Base-by-base conservation (phyloP, 2,888 invertebrate genomes). In the Orgyia antiqua region DNA sequence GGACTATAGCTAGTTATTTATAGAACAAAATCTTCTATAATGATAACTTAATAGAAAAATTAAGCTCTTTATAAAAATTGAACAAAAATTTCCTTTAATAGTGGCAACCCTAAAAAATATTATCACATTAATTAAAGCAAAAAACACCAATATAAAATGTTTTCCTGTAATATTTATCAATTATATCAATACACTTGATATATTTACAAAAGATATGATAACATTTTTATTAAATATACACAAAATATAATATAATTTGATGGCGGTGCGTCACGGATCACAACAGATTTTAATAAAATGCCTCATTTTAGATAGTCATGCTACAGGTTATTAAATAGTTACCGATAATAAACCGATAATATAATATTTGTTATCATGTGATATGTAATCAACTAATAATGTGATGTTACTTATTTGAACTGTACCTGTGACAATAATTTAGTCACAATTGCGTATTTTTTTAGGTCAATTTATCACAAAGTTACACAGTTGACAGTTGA, bases 371-470 rank as follows among this genome's bases (percentile, higher is more conserved):
- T 24, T 54, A 48, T 44, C 37, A 29, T 25, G 1, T 44, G 63
- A 63, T 61, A 58, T 41, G 36, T 42, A 42, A 58, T 60, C 58
- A 59, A 42, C 34, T 56, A 58, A 60, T 64, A 54, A 58, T 59
- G 40, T 45, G 47, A 54, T 53, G 45, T 51, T 10, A 10, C 3
- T 6, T 51, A 43, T 51, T 43, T 48, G 39, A 40, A 44, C 45
- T 49, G 42, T 46, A 42, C 41, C 47, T 40, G 20, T 9, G n/a
- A 24, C 41, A 39, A 52, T 52, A 48, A 54, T 36, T 40, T 27
- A n/a, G 38, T 29, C 35, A 28, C 20, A 11, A 6, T 15, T 10
- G 27, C 24, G 2, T 38, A 39, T 44, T 35, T 12, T 21, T 29
- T 13, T 3, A 9, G 9, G n/a, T n/a, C n/a, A n/a, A n/a, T n/a